Evolutionary conservation across 2,113 vertebrate species (phyloP), one percentile per base, ranked within the genome.

Genomic region (Urocolius indicus): DNA sequence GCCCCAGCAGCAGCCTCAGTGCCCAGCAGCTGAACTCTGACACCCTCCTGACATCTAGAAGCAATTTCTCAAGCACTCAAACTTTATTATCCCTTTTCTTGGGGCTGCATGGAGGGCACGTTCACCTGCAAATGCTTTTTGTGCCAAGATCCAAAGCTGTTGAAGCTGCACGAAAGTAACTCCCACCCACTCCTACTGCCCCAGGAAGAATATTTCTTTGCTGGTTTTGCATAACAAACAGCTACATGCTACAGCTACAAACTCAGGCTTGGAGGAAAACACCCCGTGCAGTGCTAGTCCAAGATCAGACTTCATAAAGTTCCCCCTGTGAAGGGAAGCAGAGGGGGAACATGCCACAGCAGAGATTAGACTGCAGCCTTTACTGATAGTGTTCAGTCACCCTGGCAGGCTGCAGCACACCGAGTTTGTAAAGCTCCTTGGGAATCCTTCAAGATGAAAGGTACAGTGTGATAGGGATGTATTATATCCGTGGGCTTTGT

Each of bases 371-470:
- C 84, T 61, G 62, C 94, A 81, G 71, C 94, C 77, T 82, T 61
- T 57, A 34, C 94, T 66, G 89, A 89, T 65, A 94, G 89, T 89
- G 68, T 89, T 91, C 93, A 67, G 82, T 93, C 91, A 87, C 92
- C 93, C 87, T 41, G 84, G 88, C 95, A 89, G 91, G 96, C 93
- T 95, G 91, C 89, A 49, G 89, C 74, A 58, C 95, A 55, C 85
- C 1, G 79, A 36, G 71, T 89, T 83, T 94, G 89, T 91, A 96
- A 95, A 96, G 96, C 94, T 94, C 94, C 95, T 95, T 82, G 90
- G 95, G 95, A 96, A 97, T 95, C 95, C 94, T 95, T 97, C 94
- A 90, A 96, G 93, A 97, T 96, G 94, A 96, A 97, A 96, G 96
- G 93, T 95, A 94, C 87, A 68, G 80, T 71, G n/a, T 16, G 83